A percentile compares a stretch with the other conserved stretches of the same genome.
Evolutionary conservation across 1,140 invertebrate genomes (phyloP).

Genomic region (Euwallacea fornicatus): DNA sequence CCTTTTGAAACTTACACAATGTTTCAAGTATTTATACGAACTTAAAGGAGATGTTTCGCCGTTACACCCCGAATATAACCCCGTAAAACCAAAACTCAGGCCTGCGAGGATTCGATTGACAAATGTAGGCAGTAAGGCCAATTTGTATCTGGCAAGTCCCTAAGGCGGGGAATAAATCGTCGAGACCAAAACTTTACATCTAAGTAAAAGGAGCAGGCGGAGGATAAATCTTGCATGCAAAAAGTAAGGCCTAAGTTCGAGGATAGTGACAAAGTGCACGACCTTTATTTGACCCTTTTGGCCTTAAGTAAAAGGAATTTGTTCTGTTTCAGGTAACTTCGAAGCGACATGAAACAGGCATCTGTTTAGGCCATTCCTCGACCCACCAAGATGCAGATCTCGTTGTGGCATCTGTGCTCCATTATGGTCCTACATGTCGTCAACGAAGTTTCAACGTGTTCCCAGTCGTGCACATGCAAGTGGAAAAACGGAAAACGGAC

Average conservation of each 20-base stretch:
- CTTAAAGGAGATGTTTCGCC: too few species aligned
- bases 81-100: not conserved
- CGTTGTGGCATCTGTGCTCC: slow-evolving; percentile 35
- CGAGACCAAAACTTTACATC: slow-evolving; percentile 21
- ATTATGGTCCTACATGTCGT: slow-evolving; percentile 35
- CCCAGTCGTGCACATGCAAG: slow-evolving; percentile 77
- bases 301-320: not conserved
- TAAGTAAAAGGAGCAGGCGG: slow-evolving; percentile 4
- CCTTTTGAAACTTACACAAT: too few species aligned
- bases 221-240: slow-evolving; percentile 17
- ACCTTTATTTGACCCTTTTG: not conserved
- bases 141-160: slow-evolving; percentile 20
- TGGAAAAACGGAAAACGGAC: slow-evolving; percentile 91
- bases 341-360: slow-evolving; percentile 19
- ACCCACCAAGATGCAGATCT: slow-evolving; percentile 37
- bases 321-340: slow-evolving; percentile 29
- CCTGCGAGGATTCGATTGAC: slow-evolving; percentile 15
- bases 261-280: not conserved
- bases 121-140: slow-evolving; percentile 13
- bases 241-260: not conserved
- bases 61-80: too few species aligned
- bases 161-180: slow-evolving; percentile 16
- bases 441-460: slow-evolving; percentile 61
- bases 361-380: slow-evolving; percentile 11
- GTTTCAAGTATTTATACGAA: too few species aligned